Percentiles rank a stretch among this genome's conserved stretches.
phyloP scores from a whole-genome alignment of 2,113 vertebrate genomes.

The Protobothrops flavoviridis region DNA sequence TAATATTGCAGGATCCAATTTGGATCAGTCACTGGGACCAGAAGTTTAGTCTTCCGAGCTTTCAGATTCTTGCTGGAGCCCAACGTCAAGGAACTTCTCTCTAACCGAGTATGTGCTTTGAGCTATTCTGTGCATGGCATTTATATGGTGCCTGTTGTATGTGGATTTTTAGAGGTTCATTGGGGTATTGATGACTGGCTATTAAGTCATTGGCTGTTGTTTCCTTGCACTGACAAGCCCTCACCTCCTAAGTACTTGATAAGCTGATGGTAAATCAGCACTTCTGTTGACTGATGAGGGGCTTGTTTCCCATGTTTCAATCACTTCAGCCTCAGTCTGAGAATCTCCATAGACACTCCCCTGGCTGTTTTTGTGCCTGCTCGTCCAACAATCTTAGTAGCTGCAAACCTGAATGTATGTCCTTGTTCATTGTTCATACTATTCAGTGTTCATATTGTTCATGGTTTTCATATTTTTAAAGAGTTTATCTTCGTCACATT shows the following conservation, averaged over 20 bases:
- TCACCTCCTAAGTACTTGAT: background rate
- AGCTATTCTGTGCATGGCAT: background rate
- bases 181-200: background rate
- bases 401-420: background rate
- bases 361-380: background rate
- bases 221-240: background rate
- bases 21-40: background rate
- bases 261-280: background rate
- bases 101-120: background rate
- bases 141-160: background rate
- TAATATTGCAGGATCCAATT: background rate
- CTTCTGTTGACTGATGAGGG: background rate
- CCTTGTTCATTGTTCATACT: background rate
- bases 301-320: too few species aligned
- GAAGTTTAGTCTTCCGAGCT: background rate
- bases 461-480: background rate
- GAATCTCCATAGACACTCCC: too few species aligned
- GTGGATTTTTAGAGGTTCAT: background rate
- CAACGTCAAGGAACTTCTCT: background rate
- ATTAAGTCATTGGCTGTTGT: background rate
- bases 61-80: background rate
- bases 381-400: background rate
- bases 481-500: background rate
- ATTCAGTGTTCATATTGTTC: background rate
- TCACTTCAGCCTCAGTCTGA: background rate